Evolutionary conservation across 1,140 invertebrate genomes (phyloP).

Genomic region (Achroia grisella): DNA sequence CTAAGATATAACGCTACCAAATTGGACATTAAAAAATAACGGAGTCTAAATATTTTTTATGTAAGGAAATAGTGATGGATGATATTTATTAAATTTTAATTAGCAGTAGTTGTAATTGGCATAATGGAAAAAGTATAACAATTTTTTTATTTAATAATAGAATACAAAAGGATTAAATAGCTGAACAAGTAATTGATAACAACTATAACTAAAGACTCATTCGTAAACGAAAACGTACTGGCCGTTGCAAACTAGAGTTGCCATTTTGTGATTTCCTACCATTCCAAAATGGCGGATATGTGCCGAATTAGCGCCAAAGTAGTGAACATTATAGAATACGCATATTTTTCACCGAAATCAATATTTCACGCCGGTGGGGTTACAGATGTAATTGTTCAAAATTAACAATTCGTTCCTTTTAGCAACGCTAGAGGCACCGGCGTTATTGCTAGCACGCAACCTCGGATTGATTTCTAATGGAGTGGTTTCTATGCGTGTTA

Average conservation of each 20-base stretch:
- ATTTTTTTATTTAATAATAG: too few relatives aligned
- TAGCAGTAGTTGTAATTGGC: too few relatives aligned
- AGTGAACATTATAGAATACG: background rate
- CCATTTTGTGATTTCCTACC: background rate
- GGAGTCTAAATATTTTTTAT: too few relatives aligned
- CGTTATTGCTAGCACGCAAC: background rate
- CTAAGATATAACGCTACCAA: too few relatives aligned
- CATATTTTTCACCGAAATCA: slow-evolving; percentile 15
- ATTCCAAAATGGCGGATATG: background rate
- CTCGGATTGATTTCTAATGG: background rate
- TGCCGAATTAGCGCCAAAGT: slow-evolving; percentile 9
- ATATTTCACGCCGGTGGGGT: slow-evolving; percentile 24
- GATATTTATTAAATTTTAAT: too few relatives aligned
- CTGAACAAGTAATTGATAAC: too few relatives aligned
- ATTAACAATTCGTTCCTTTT: slow-evolving; percentile 47
- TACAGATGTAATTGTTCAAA: slow-evolving; percentile 22
- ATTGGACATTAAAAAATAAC: too few relatives aligned
- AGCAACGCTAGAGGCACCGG: slow-evolving; percentile 13
- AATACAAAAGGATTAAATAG: too few relatives aligned
- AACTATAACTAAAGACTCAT: too few relatives aligned
- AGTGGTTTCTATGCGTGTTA: background rate
- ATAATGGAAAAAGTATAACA: too few relatives aligned
- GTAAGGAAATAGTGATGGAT: too few relatives aligned
- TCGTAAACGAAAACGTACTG: too few relatives aligned
- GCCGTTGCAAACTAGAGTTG: background rate